phyloP scores from a whole-genome alignment of 2,113 vertebrate genomes.

The Leptobrachium ailaonicum region DNA sequence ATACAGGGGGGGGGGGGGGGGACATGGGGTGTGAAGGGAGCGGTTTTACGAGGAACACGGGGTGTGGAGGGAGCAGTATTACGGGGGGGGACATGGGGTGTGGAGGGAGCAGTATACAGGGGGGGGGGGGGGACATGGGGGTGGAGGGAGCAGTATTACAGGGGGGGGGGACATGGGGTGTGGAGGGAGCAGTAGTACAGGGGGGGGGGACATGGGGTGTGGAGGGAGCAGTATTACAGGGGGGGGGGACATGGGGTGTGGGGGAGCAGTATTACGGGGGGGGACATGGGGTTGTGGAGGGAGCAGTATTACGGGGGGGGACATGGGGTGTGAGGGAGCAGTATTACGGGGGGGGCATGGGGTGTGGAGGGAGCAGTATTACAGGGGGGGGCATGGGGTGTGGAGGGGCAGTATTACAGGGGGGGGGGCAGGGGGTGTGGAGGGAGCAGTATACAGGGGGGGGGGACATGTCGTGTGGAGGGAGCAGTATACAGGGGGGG shows the following conservation, averaged over 20 bases:
- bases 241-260: neutral
- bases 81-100: neutral
- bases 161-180: neutral
- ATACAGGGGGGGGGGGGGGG: neutral
- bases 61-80: neutral
- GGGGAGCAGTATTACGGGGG: neutral
- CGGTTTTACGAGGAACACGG: no score
- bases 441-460: neutral
- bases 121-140: neutral
- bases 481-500: neutral
- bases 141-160: neutral
- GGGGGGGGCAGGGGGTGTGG: neutral
- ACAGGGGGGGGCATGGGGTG: neutral
- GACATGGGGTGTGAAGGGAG: no score
- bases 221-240: neutral
- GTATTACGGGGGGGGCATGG: neutral
- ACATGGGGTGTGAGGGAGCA: neutral
- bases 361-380: neutral
- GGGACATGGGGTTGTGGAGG: neutral
- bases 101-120: neutral
- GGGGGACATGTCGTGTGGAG: neutral
- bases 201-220: no score
- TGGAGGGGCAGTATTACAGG: neutral
- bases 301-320: neutral
- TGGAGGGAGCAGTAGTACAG: neutral